These are phyloP conservation scores for Tineola bisselliella DNA, from an alignment of 2,888 invertebrate genomes.

Conservation along the genomic window DNA sequence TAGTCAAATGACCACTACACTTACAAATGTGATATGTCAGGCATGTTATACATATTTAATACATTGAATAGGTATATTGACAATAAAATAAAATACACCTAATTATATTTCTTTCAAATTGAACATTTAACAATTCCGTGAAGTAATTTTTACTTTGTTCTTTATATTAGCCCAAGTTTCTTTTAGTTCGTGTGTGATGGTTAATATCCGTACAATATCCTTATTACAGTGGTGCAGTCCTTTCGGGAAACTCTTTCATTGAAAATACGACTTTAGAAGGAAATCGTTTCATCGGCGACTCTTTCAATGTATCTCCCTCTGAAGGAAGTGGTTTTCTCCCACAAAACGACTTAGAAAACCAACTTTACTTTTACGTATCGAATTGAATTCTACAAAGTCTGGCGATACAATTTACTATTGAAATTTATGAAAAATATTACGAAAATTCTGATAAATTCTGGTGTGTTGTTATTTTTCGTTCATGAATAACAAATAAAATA, in stretches of 20 bases:
- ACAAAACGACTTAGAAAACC: not conserved
- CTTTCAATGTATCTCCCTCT: not conserved
- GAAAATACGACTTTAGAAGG: constrained; percentile 4
- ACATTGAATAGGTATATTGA: too few species aligned
- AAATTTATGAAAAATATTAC: too few species aligned
- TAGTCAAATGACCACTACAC: too few species aligned
- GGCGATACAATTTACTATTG: too few species aligned
- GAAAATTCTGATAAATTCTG: too few species aligned
- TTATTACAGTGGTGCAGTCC: not conserved
- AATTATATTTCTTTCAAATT: too few species aligned
- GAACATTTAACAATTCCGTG: too few species aligned
- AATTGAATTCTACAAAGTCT: not conserved
- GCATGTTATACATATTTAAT: too few species aligned
- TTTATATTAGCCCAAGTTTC: not conserved
- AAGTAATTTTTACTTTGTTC: not conserved
- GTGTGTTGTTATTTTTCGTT: too few species aligned
- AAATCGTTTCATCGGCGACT: not conserved
- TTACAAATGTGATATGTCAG: too few species aligned
- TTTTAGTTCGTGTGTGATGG: not conserved
- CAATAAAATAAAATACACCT: too few species aligned
- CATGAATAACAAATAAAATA: too few species aligned
- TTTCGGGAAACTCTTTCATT: constrained; percentile 3
- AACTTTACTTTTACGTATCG: not conserved
- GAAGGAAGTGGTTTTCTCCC: constrained; percentile 6
- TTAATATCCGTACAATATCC: constrained; percentile 1